Conservation (phyloP, 2,797 vertebrate genomes). For the Molossus alvarezi region DNA sequence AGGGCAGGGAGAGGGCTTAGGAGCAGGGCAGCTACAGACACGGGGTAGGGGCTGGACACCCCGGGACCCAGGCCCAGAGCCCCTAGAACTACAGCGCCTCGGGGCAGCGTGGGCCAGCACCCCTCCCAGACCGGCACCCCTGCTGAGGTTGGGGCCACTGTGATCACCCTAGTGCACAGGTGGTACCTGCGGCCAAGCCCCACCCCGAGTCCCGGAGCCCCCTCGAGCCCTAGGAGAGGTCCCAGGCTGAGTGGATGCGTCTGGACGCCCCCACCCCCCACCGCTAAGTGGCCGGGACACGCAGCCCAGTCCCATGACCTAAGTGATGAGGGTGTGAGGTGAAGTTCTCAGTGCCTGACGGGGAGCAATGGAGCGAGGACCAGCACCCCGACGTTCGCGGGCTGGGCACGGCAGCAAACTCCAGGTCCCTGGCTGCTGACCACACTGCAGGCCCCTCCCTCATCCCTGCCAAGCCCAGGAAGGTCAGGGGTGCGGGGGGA, state of each 20-base stretch:
- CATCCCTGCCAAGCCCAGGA: neutral
- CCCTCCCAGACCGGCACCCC: neutral
- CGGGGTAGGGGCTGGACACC: neutral
- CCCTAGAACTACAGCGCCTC: fast-evolving
- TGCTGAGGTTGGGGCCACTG: neutral
- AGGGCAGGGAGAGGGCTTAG: neutral
- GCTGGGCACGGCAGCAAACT: neutral
- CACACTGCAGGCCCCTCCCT: neutral
- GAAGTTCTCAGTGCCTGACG: neutral
- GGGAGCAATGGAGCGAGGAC: neutral
- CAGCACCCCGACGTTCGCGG: neutral
- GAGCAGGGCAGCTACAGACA: neutral
- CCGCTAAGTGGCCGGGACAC: neutral
- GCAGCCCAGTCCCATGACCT: no score
- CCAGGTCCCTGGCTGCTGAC: neutral
- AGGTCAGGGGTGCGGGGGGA: neutral
- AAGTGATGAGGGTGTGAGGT: neutral
- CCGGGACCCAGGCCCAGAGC: neutral
- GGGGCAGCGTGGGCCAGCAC: fast-evolving
- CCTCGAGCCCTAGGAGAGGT: no score
- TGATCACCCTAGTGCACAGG: no score
- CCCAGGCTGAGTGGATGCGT: neutral
- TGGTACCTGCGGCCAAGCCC: neutral
- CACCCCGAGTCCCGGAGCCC: no score
- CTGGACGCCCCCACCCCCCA: no score